These are phyloP conservation scores for Aulostomus chinensis DNA, from an alignment of 2,797 vertebrate genomes.

Conservation along the genomic window DNA sequence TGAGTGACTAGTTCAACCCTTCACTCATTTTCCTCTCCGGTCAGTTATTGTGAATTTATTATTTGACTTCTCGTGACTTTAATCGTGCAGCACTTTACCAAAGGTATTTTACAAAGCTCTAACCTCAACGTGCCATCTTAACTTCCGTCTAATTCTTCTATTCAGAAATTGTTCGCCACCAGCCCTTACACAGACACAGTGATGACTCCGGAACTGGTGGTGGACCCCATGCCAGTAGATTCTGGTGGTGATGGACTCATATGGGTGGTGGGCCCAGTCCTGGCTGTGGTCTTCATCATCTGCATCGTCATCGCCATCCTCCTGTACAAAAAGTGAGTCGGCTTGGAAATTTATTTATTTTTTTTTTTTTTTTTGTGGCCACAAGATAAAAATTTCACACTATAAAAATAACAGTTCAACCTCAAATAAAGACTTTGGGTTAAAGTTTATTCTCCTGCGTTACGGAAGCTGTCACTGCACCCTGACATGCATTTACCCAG, in stretches of 20 bases:
- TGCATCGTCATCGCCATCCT: slow-evolving; percentile 96
- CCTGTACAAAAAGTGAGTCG: slow-evolving; percentile 95
- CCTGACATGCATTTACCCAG: no score
- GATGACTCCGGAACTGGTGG: slow-evolving; percentile 84
- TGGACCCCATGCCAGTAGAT: slow-evolving; percentile 86
- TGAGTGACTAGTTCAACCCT: slow-evolving; percentile 70
- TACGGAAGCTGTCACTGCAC: no score
- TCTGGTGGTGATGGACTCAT: slow-evolving; percentile 91
- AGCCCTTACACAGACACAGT: slow-evolving; percentile 93
- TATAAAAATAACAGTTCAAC: slow-evolving; percentile 38
- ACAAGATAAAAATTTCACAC: no score
- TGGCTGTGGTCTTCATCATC: slow-evolving; percentile 96
- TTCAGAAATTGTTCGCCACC: slow-evolving; percentile 87
- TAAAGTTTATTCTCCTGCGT: no score
- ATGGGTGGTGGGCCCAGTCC: slow-evolving; percentile 94
- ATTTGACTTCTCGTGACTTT: not conserved
- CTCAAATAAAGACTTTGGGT: slow-evolving; percentile 26
- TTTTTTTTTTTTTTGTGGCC: not conserved
- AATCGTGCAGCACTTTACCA: not conserved
- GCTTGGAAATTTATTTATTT: not conserved
- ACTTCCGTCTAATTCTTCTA: not conserved
- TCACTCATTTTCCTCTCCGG: not conserved
- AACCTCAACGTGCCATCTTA: not conserved
- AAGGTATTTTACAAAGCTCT: no score
- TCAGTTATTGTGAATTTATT: not conserved